Evolutionary conservation across 2,113 vertebrate species (phyloP).

Genomic region (Circaetus gallicus): DNA sequence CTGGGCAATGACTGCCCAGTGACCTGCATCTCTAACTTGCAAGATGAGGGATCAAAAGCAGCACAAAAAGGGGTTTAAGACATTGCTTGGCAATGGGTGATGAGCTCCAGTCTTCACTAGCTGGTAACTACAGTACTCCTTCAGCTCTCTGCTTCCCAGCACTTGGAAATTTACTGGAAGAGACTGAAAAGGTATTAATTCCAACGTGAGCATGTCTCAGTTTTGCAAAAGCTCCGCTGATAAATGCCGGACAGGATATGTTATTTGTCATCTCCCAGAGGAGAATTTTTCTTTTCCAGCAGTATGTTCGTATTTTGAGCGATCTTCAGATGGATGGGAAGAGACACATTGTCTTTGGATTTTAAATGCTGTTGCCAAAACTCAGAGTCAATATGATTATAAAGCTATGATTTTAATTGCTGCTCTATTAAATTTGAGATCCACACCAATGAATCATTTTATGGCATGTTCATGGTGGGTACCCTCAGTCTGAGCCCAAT

Average conservation of each 20-base stretch:
- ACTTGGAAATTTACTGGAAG: not conserved
- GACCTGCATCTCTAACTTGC: not conserved
- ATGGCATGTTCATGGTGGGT: not conserved
- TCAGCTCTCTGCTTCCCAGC: not conserved
- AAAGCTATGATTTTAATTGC: not conserved
- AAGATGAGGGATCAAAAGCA: not conserved
- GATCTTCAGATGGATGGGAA: not conserved
- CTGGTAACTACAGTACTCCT: not conserved
- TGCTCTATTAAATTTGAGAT: not conserved
- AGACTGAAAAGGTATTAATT: not conserved
- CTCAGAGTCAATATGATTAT: too few species aligned
- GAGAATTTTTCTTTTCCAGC: not conserved
- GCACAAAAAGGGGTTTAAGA: too few species aligned
- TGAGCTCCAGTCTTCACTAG: not conserved
- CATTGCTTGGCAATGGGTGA: not conserved
- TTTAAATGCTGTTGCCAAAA: not conserved
- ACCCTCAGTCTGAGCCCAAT: too few species aligned
- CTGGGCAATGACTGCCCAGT: not conserved
- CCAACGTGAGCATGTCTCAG: accelerated
- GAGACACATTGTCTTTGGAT: accelerated
- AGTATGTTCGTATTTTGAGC: not conserved
- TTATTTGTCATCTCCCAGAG: accelerated
- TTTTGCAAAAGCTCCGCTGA: not conserved
- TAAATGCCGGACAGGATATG: not conserved
- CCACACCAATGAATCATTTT: accelerated